Evolutionary conservation across 2,113 vertebrate species (phyloP).

Genomic region (Xiphorhynchus elegans): DNA sequence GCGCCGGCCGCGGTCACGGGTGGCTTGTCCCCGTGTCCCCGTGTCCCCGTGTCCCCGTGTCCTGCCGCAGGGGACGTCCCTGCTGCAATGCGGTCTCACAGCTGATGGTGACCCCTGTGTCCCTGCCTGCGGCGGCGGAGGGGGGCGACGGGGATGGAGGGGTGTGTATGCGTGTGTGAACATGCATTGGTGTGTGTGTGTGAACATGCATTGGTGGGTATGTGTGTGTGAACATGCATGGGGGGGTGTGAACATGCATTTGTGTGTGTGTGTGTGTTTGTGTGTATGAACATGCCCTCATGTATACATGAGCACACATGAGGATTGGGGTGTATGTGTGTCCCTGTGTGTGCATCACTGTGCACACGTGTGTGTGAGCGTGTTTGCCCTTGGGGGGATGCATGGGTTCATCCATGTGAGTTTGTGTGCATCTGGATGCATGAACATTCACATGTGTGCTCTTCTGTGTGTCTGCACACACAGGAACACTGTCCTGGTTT

Average conservation of each 20-base stretch:
- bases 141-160: not conserved
- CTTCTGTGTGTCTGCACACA: no score
- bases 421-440: rapidly evolving
- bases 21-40: not conserved
- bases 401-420: no score
- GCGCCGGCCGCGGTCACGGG: not conserved
- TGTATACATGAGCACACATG: rapidly evolving
- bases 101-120: not conserved
- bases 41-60: not conserved
- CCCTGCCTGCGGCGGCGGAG: not conserved
- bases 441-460: no score
- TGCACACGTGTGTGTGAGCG: no score
- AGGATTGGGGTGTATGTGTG: rapidly evolving
- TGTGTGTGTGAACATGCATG: no score
- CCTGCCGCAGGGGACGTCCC: slow-evolving; percentile 20
- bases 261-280: not conserved
- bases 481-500: not conserved
- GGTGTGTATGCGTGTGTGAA: no score
- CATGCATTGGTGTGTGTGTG: no score
- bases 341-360: no score
- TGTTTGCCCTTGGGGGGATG: not conserved
- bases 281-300: not conserved
- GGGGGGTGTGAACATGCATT: not conserved
- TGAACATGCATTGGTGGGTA: not conserved
- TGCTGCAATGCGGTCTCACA: slow-evolving; percentile 39